Base-by-base conservation (phyloP, 2,113 vertebrate species). In the Amblyornis subalaris region DNA sequence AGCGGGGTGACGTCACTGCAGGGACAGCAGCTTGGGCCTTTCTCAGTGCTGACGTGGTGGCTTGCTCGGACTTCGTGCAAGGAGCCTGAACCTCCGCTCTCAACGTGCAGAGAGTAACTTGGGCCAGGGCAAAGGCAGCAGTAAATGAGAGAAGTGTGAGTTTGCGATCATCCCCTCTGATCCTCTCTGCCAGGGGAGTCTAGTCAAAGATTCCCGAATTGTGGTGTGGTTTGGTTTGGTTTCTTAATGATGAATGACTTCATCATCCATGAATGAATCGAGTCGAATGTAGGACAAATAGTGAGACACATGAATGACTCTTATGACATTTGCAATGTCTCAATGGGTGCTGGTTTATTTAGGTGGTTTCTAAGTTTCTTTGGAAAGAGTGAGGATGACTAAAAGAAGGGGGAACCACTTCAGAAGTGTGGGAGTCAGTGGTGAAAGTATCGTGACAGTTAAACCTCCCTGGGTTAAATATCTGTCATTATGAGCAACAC, bases 221-320 rank as follows among this genome's bases (percentile, higher is more conserved):
- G 72, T 86, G 88, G 88, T 85, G 83, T 91, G 94, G 81, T 81
- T 38, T 95, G 61, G 72, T 94, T 93, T 93, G 87, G 80, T 96
- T 96, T 95, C 92, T 96, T 93, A 93, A 95, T 93, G 95, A 87
- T 93, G 93, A 87, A 85, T 97, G 93, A 97, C 93, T 96, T 97
- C 96, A 97, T 92, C 95, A 93, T 81, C 85, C 17, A 0, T 96
- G 96, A 96, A 97, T 96, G 96, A 97, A 77, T 79, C 14, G 20
- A 96, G 96, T 93, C 84, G 88, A 95, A 95, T 64, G 89, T 51
- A 96, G 96, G 93, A 96, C 96, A 89, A 78, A 93, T 62, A 94
- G 90, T 80, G 94, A 95, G 95, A 88, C 95, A 87, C 90, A 95
- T 90, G 97, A 96, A 97, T 97, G 95, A 95, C 93, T 96, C 94